phyloP scores from a whole-genome alignment of 1,140 invertebrate genomes.

The Antheraea mylitta region DNA sequence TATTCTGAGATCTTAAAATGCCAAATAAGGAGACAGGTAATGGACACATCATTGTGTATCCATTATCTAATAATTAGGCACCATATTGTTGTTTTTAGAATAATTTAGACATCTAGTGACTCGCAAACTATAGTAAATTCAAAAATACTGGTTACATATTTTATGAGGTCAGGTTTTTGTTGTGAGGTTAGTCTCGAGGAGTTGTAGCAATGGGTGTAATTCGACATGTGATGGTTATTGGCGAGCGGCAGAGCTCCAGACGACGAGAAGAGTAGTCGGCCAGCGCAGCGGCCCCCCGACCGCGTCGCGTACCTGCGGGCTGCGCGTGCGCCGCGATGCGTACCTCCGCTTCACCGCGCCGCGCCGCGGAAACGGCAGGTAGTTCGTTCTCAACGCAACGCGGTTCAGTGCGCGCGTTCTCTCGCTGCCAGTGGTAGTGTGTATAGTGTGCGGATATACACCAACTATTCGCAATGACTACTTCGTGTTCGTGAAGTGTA shows the following conservation, averaged over 20 bases:
- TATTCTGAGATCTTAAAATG: too few species aligned
- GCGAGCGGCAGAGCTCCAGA: constrained; percentile 18
- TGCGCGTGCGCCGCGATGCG: constrained; percentile 71
- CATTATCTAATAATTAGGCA: too few species aligned
- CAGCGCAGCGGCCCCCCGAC: constrained; percentile 28
- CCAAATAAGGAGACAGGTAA: too few species aligned
- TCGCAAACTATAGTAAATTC: not conserved
- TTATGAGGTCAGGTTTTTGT: not conserved
- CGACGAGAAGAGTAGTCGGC: constrained; percentile 33
- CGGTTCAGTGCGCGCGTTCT: constrained; percentile 70
- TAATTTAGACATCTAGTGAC: too few species aligned
- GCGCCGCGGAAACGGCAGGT: constrained; percentile 64
- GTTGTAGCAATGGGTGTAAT: constrained; percentile 25
- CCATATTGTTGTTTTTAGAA: too few species aligned
- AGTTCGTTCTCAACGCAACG: constrained; percentile 48
- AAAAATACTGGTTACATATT: constrained; percentile 3
- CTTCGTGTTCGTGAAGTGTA: constrained; percentile 60
- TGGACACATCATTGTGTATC: too few species aligned
- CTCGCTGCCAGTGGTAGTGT: constrained; percentile 73
- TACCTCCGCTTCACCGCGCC: constrained; percentile 69
- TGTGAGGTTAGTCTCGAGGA: not conserved
- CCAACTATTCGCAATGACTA: constrained; percentile 51
- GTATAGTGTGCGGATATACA: constrained; percentile 61
- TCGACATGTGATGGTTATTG: constrained; percentile 26
- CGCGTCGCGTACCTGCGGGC: constrained; percentile 43